Conservation (phyloP, 2,888 invertebrate species). For the Caenorhabditis becei region DNA sequence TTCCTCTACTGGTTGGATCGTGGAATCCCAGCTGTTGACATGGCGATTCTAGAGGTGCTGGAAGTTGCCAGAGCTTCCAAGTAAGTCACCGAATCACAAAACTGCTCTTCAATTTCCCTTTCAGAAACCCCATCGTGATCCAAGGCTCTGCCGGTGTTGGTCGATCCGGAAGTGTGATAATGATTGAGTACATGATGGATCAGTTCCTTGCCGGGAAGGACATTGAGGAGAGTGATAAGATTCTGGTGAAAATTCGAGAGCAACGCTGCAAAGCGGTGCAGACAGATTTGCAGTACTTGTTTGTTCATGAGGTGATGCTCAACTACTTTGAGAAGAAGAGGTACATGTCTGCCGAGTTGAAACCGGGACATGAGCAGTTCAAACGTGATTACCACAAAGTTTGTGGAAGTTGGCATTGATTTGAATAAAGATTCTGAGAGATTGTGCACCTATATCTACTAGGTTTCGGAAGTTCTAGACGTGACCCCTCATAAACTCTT, state of each 20-base stretch:
- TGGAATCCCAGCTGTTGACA: constrained; percentile 63
- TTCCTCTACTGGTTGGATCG: constrained; percentile 71
- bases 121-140: constrained; percentile 64
- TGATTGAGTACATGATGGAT: constrained; percentile 69
- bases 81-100: too few species aligned
- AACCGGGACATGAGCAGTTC: too few species aligned
- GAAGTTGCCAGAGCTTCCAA: constrained; percentile 36
- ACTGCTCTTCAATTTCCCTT: too few species aligned
- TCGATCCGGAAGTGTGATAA: constrained; percentile 66
- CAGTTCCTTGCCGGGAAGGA: constrained; percentile 40
- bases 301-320: constrained; percentile 68
- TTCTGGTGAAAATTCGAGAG: constrained; percentile 63
- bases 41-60: constrained; percentile 61
- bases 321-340: constrained; percentile 56
- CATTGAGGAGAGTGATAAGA: constrained; percentile 59
- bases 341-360: too few species aligned
- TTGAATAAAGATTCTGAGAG: too few species aligned
- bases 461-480: too few species aligned
- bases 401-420: too few species aligned
- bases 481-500: too few species aligned
- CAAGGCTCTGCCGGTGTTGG: constrained; percentile 72
- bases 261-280: constrained; percentile 67
- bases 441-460: too few species aligned
- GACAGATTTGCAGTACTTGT: constrained; percentile 69
- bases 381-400: too few species aligned